Evolutionary conservation across 2,113 vertebrate species (phyloP), one percentile per base, ranked within the genome.

Genomic region (Pangasianodon hypophthalmus): DNA sequence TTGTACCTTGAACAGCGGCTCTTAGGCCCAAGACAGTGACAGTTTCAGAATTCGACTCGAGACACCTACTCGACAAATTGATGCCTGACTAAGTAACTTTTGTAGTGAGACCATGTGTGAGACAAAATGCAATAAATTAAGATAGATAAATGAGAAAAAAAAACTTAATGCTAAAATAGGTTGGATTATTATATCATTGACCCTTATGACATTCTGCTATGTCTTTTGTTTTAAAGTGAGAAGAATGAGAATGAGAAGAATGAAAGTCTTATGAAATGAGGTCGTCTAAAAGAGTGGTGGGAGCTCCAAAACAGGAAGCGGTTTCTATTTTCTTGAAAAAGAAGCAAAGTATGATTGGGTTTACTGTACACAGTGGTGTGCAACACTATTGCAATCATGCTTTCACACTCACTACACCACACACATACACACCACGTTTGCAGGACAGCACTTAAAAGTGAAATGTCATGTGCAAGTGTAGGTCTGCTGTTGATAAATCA

Each of bases 231-330:
- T 79, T 82, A 52, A 80, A 87, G 64, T n/a, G 29, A 80, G 67
- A 60, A 77, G 50, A 56, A 84, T 44, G 32, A 79, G 19, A 87
- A 89, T 0, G 32, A 77, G 87, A 90, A 67, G 44, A 60, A 89
- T 62, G 46, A 60, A 84, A 83, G n/a, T 85, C 88, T 89, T 44
- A 81, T 85, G 32, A 91, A 92, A 92, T 87, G 67, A 92, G 88
- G 90, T 88, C 71, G n/a, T 46, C 75, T 86, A 18, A 73, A 50
- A 73, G 83, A 88, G 77, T 52, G 84, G 67, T 89, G 80, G 75
- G 24, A 60, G 44, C 85, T 88, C 67, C 89, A 88, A 87, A 82
- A 79, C 86, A 92, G 92, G 92, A 92, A 93, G 93, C 92, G 93
- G 93, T 92, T 92, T 92, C n/a, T 83, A 84, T 90, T 84, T 62